Conservation (phyloP, 2,113 vertebrate genomes). For the Plectropomus leopardus region DNA sequence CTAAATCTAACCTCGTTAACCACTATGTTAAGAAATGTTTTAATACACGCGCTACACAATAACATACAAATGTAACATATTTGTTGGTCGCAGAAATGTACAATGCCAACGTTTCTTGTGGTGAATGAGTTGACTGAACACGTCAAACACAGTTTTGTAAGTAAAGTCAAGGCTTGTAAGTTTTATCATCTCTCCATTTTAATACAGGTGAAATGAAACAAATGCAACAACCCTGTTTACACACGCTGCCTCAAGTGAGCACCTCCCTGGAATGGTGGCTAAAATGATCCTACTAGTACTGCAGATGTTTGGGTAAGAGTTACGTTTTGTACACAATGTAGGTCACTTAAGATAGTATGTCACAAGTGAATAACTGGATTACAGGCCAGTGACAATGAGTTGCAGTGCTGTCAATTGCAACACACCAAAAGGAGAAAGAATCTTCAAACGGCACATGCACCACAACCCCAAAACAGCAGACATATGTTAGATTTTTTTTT, state of each 20-base stretch:
- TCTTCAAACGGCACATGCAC: conserved; percentile 85
- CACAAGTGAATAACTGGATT: conserved; percentile 82
- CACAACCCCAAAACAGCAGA: conserved; percentile 83
- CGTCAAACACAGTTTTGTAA: conserved; percentile 47
- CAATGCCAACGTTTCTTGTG: too few species aligned
- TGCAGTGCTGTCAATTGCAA: conserved; percentile 73
- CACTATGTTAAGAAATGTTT: too few species aligned
- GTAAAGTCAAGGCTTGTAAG: conserved; percentile 75
- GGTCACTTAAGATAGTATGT: conserved; percentile 83
- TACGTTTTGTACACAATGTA: conserved; percentile 84
- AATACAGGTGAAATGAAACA: conserved; percentile 88
- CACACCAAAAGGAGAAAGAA: conserved; percentile 78
- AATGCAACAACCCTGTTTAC: conserved; percentile 87
- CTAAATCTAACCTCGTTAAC: too few species aligned
- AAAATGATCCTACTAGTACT: conserved; percentile 80
- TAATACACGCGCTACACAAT: too few species aligned
- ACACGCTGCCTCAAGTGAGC: conserved; percentile 79
- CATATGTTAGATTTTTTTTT: conserved; percentile 67
- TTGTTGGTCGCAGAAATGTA: too few species aligned
- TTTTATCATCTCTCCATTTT: conserved; percentile 86
- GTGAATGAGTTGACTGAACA: background rate
- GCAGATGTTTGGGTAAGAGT: conserved; percentile 81
- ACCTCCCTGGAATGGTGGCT: conserved; percentile 74
- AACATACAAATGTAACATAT: too few species aligned
- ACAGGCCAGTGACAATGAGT: conserved; percentile 77